Evolutionary conservation across 2,888 invertebrate genomes (phyloP).

Genomic region (Neuroscelio doddi): DNA sequence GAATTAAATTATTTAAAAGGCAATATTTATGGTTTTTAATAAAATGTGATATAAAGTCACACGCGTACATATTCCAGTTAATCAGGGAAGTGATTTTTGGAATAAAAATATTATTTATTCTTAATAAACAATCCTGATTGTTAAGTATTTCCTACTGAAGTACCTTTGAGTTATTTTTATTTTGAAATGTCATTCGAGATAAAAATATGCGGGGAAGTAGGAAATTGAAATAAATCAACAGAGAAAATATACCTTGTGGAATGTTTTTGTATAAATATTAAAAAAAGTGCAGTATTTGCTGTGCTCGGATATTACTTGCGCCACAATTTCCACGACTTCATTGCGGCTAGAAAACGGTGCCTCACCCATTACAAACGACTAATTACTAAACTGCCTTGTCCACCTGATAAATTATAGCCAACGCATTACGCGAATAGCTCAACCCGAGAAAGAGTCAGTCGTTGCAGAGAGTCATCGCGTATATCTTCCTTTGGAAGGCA

Average conservation of each 20-base stretch:
- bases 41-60: too few species aligned
- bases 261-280: conserved; percentile 16
- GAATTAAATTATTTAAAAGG: too few species aligned
- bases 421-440: conserved; percentile 45
- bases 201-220: conserved; percentile 14
- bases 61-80: too few species aligned
- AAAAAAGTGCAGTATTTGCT: conserved; percentile 7
- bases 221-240: conserved; percentile 15
- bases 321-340: conserved; percentile 46
- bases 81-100: too few species aligned
- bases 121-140: too few species aligned
- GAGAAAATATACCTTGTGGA: conserved; percentile 17
- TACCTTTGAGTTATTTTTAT: neutral
- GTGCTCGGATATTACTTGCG: conserved; percentile 30
- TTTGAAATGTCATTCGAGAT: neutral
- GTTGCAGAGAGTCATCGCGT: conserved; percentile 16
- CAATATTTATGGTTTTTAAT: too few species aligned
- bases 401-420: conserved; percentile 55
- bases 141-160: too few species aligned
- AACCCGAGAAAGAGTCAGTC: conserved; percentile 17
- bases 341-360: conserved; percentile 40
- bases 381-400: conserved; percentile 59
- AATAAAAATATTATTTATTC: too few species aligned
- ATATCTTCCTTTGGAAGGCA: conserved; percentile 34
- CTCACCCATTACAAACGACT: conserved; percentile 55